Percentiles rank a stretch among this genome's conserved stretches.
Evolutionary conservation across 2,797 vertebrate species (phyloP).

Genomic region (Emydoidea blandingii): DNA sequence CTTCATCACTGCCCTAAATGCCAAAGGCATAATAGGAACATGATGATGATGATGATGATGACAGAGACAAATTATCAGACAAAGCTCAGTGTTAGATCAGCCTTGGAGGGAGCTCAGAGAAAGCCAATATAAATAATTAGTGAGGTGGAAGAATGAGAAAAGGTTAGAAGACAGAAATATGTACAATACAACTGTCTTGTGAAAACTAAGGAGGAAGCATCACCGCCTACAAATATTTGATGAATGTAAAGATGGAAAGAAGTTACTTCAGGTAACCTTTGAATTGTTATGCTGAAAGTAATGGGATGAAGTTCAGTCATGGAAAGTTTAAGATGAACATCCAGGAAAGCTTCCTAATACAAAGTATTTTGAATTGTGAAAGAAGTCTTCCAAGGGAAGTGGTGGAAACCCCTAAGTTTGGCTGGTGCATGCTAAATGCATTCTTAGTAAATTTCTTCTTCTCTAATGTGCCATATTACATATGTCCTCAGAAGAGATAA

Average conservation of each 20-base stretch:
- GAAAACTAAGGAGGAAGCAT: not conserved
- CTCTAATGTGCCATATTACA: not conserved
- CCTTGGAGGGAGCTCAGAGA: not conserved
- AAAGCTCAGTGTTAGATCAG: too few relatives aligned
- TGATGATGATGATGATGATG: too few relatives aligned
- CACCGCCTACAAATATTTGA: not conserved
- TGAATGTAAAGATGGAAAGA: slow-evolving; percentile 7
- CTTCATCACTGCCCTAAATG: too few relatives aligned
- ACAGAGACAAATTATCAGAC: too few relatives aligned
- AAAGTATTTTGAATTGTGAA: not conserved
- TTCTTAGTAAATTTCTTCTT: not conserved
- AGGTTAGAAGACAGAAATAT: not conserved
- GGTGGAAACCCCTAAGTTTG: not conserved
- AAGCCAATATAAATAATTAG: not conserved
- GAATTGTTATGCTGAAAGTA: not conserved
- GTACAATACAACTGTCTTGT: not conserved
- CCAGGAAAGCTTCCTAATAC: not conserved
- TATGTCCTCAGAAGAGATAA: not conserved
- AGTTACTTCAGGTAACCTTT: slow-evolving; percentile 37
- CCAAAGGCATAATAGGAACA: too few relatives aligned
- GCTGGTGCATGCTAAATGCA: not conserved
- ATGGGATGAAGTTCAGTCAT: slow-evolving; percentile 4
- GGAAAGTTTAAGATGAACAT: not conserved
- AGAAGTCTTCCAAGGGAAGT: not conserved
- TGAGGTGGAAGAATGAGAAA: not conserved